These are phyloP conservation scores for Melitaea athalia DNA, from an alignment of 2,888 invertebrate genomes.

Conservation along the genomic window DNA sequence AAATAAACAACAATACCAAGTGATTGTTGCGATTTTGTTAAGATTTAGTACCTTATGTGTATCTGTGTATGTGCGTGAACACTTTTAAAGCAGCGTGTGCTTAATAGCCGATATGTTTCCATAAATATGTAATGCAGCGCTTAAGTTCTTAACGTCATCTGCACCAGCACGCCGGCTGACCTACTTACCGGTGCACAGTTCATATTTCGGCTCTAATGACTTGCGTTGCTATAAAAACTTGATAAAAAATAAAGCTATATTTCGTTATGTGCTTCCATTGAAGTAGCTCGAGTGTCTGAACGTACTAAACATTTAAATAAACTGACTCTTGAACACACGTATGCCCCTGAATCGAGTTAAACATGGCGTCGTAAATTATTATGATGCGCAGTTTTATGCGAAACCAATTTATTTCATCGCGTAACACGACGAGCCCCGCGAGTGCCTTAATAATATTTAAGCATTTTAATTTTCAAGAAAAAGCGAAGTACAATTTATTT, in stretches of 20 bases:
- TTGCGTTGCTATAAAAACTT: slow-evolving; percentile 17
- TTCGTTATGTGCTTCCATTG: slow-evolving; percentile 7
- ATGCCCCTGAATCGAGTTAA: neutral
- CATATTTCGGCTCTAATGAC: slow-evolving; percentile 30
- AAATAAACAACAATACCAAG: neutral
- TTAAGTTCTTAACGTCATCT: slow-evolving; percentile 25
- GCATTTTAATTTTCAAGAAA: slow-evolving; percentile 2
- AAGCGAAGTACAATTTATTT: neutral
- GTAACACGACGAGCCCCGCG: neutral
- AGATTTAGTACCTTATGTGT: neutral
- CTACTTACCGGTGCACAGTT: slow-evolving; percentile 19
- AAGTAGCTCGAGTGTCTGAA: neutral
- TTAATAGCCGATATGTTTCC: slow-evolving; percentile 16
- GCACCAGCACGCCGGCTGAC: slow-evolving; percentile 23
- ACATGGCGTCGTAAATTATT: neutral
- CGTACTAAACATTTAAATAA: neutral
- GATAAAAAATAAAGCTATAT: slow-evolving; percentile 15
- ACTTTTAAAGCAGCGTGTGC: slow-evolving; percentile 8
- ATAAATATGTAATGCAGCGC: slow-evolving; percentile 26
- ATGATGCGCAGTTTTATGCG: neutral
- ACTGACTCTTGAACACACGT: neutral
- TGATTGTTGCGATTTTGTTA: neutral
- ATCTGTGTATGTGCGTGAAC: neutral
- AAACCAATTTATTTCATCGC: neutral
- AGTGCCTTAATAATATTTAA: neutral